Conservation (phyloP, 2,888 invertebrate genomes). For the Cyclophora albipunctata region DNA sequence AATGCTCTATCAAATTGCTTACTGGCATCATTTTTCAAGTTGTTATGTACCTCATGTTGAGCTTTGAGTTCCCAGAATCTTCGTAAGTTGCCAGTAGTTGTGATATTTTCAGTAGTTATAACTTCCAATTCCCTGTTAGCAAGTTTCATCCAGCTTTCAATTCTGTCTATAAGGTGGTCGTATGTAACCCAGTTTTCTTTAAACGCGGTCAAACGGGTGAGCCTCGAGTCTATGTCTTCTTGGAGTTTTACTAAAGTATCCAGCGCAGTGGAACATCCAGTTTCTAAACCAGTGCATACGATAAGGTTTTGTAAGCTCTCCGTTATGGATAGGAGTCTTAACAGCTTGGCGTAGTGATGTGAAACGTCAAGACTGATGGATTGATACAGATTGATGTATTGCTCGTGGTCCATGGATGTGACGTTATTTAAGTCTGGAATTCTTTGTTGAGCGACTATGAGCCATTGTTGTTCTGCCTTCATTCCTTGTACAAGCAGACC, state of each 20-base stretch:
- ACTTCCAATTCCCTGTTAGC: conserved; percentile 82
- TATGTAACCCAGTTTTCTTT: conserved; percentile 86
- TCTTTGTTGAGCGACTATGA: conserved; percentile 87
- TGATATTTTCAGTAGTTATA: conserved; percentile 78
- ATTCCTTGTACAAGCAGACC: conserved; percentile 86
- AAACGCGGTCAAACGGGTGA: conserved; percentile 83
- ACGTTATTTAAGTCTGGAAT: conserved; percentile 87
- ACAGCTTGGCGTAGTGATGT: conserved; percentile 85
- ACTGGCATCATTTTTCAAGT: conserved; percentile 82
- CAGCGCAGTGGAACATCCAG: conserved; percentile 82
- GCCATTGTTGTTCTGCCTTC: conserved; percentile 88
- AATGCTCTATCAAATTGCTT: conserved; percentile 85
- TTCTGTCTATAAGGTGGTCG: conserved; percentile 81
- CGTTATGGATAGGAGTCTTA: conserved; percentile 82
- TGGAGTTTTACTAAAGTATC: conserved; percentile 83
- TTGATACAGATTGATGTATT: conserved; percentile 88
- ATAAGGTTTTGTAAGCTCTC: conserved; percentile 84
- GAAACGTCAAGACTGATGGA: conserved; percentile 86
- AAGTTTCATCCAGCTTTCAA: conserved; percentile 84
- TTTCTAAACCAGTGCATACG: conserved; percentile 83
- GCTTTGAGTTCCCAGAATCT: conserved; percentile 93
- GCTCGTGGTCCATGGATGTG: conserved; percentile 88
- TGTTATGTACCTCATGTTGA: conserved; percentile 88
- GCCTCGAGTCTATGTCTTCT: conserved; percentile 83
- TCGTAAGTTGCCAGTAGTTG: conserved; percentile 82